Conservation (phyloP, 1,140 invertebrate genomes). For the Sipha flava region DNA sequence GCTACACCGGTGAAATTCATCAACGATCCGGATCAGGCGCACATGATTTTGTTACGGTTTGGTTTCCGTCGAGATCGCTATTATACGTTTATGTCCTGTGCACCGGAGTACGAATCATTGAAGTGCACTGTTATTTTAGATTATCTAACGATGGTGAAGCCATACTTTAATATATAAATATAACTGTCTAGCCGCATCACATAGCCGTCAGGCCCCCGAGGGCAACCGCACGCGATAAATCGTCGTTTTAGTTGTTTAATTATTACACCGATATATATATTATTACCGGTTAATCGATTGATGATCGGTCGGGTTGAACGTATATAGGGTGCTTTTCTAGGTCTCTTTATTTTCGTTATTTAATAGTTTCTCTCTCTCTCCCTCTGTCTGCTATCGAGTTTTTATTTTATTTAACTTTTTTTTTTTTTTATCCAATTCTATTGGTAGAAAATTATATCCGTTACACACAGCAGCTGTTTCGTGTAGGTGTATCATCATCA, state of each 20-base stretch:
- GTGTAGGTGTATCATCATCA: conserved; percentile 1
- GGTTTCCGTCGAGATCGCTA: no score
- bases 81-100: no score
- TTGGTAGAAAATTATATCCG: conserved; percentile 22
- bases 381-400: no score
- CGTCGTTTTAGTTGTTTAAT: conserved; percentile 9
- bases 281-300: neutral
- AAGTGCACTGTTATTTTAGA: no score
- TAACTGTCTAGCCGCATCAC: neutral
- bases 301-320: neutral
- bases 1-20: no score
- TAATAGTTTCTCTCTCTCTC: no score
- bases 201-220: neutral
- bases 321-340: neutral
- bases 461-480: conserved; percentile 9
- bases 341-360: neutral
- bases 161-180: no score
- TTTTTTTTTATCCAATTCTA: neutral
- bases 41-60: no score
- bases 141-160: no score
- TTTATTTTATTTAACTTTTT: neutral
- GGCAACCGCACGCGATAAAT: conserved; percentile 11
- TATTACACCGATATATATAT: no score
- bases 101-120: no score
- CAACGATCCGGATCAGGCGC: no score